These are phyloP conservation scores for Drosophila austrosaltans DNA, from an alignment of 2,888 invertebrate species.

Conservation along the genomic window DNA sequence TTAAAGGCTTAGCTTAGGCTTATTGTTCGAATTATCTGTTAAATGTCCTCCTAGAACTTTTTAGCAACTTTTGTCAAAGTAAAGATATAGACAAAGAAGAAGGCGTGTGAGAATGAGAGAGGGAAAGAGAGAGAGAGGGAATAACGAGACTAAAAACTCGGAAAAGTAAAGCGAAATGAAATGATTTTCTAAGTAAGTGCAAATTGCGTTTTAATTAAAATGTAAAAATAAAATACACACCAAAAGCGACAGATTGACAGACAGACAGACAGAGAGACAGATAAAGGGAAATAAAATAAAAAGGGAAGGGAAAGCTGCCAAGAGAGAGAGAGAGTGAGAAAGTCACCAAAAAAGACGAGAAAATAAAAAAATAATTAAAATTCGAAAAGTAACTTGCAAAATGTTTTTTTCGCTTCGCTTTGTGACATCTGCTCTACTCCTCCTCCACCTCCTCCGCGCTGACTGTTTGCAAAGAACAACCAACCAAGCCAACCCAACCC, in stretches of 20 bases:
- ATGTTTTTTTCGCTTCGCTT: conserved; percentile 54
- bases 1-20: neutral
- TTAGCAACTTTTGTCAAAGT: conserved; percentile 26
- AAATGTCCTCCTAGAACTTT: neutral
- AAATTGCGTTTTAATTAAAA: conserved; percentile 78
- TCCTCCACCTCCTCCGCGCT: neutral
- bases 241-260: conserved; percentile 19
- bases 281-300: conserved; percentile 7
- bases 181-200: conserved; percentile 77
- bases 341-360: conserved; percentile 35
- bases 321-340: neutral
- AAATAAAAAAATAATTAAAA: conserved; percentile 69
- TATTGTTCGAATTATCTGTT: conserved; percentile 1
- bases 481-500: too few relatives aligned
- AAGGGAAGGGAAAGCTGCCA: conserved; percentile 12
- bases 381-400: conserved; percentile 73
- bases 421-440: conserved; percentile 60
- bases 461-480: neutral
- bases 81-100: conserved; percentile 61
- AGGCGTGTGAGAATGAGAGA: conserved; percentile 20
- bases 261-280: conserved; percentile 2
- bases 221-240: conserved; percentile 75
- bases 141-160: conserved; percentile 15
- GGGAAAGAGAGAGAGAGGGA: conserved; percentile 40
- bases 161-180: conserved; percentile 53